Evolutionary conservation across 2,888 invertebrate genomes (phyloP).

Genomic region (Napeogenes sylphis): DNA sequence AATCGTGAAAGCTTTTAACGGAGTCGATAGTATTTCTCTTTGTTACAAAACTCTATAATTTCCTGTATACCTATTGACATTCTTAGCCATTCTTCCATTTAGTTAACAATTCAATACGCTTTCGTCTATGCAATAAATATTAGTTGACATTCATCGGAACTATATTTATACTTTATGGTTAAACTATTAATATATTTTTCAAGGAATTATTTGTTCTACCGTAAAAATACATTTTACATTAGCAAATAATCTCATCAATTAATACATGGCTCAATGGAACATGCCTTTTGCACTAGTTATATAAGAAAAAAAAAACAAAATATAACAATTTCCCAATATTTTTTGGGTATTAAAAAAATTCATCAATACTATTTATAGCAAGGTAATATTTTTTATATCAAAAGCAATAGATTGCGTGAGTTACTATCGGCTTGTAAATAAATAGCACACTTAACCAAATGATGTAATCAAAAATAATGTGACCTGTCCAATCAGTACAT

Average conservation of each 20-base stretch:
- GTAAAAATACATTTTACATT: no score
- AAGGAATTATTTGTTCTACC: background rate
- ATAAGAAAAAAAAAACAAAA: no score
- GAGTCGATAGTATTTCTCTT: constrained; percentile 8
- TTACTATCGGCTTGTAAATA: background rate
- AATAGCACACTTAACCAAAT: background rate
- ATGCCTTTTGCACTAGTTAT: no score
- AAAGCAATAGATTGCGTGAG: constrained; percentile 3
- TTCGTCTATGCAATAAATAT: constrained; percentile 53
- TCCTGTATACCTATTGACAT: constrained; percentile 38
- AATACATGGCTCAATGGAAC: no score
- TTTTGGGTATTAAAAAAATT: no score
- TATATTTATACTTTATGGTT: constrained; percentile 28
- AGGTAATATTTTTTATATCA: constrained; percentile 3
- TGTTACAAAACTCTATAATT: constrained; percentile 21
- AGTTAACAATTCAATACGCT: constrained; percentile 61
- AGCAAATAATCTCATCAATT: no score
- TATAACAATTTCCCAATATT: no score
- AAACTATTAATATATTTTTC: constrained; percentile 14
- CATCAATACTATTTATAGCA: background rate
- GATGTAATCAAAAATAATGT: constrained; percentile 5
- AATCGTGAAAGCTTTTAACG: constrained; percentile 3
- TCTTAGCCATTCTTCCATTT: constrained; percentile 57
- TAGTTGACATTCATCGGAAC: constrained; percentile 57
- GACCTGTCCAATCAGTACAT: constrained; percentile 2